Base-by-base conservation (phyloP, 2,888 invertebrate genomes). In the Uropetala carovei region DNA sequence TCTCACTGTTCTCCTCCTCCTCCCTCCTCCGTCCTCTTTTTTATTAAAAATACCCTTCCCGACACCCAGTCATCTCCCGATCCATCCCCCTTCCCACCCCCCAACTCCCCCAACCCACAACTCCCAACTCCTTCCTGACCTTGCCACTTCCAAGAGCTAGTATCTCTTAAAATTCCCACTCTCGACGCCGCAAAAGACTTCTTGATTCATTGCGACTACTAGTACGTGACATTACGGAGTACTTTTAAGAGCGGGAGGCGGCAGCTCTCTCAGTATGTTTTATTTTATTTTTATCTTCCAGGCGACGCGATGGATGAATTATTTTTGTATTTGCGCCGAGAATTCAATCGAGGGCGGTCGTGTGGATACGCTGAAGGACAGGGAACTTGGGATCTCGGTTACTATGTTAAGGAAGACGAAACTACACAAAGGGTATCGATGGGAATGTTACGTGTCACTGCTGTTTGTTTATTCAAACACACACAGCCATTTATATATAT, bases 281-380 rank as follows among this genome's bases (percentile, higher is more conserved):
- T 68, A 11, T n/a, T 60, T 2, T 43, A n/a, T 43, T 43, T 43
- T 43, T 43, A 1, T 43, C 43, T 43, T 3, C 43, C 43, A 60
- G 60, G 60, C 60, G 18, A 22, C 11, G 64, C 11, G 7, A n/a
- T 16, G 68, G 68, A n/a, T 68, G 68, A 68, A 68, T 68, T n/a
- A 68, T 68, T 43, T 43, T 1, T 68, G 68, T 18, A 68, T n/a
- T 68, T 13, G 68, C 68, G 68, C 9, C 4, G 43, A 22, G n/a
- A 68, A 68, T n/a, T 68, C 68, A 68, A 68, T 68, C n/a, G 68
- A 68, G 68, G 68, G 22, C 68, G 22, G n/a, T 68, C 11, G n/a
- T 43, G 43, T 43, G 43, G 22, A 22, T 68, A 68, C 68, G n/a
- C 18, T 5, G 68, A 68, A 64, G 13, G 68, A n/a, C 68, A 10